Conservation (phyloP, 2,888 invertebrate species). For the Hololepta plana region DNA sequence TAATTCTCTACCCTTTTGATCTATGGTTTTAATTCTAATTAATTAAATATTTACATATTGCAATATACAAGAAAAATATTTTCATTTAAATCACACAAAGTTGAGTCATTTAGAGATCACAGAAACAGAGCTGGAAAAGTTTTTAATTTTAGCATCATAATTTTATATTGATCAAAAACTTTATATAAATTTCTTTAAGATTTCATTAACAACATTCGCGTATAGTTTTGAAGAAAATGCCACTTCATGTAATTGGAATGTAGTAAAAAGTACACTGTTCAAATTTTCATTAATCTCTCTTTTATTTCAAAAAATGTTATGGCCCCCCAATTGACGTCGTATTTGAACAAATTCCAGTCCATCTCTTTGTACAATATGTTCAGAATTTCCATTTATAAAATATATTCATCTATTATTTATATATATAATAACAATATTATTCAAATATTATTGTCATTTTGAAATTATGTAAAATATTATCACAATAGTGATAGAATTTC, state of each 20-base stretch:
- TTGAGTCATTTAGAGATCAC: constrained; percentile 28
- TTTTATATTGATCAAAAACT: constrained; percentile 6
- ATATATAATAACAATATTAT: constrained; percentile 2
- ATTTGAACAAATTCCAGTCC: too few relatives aligned
- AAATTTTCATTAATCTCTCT: constrained; percentile 12
- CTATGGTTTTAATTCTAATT: too few relatives aligned
- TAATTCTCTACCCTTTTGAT: too few relatives aligned
- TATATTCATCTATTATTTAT: constrained; percentile 5
- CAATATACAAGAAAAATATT: too few relatives aligned
- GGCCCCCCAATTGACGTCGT: constrained; percentile 12
- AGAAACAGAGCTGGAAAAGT: constrained; percentile 26
- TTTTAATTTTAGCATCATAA: too few relatives aligned
- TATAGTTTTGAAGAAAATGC: too few relatives aligned
- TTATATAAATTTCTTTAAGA: constrained; percentile 7
- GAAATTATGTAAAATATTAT: constrained; percentile 13
- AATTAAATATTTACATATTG: too few relatives aligned
- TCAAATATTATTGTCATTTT: constrained; percentile 5
- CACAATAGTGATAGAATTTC: constrained; percentile 8
- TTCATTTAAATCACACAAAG: constrained; percentile 24
- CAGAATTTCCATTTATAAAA: constrained; percentile 2
- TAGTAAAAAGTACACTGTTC: constrained; percentile 9
- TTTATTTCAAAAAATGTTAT: constrained; percentile 12
- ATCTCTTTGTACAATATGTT: constrained; percentile 13
- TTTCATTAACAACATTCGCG: too few relatives aligned
- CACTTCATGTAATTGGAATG: constrained; percentile 15